A percentile compares a stretch with the other conserved stretches of the same genome.
Conservation (phyloP, 2,113 vertebrate genomes). For the Diphyllodes magnificus region DNA sequence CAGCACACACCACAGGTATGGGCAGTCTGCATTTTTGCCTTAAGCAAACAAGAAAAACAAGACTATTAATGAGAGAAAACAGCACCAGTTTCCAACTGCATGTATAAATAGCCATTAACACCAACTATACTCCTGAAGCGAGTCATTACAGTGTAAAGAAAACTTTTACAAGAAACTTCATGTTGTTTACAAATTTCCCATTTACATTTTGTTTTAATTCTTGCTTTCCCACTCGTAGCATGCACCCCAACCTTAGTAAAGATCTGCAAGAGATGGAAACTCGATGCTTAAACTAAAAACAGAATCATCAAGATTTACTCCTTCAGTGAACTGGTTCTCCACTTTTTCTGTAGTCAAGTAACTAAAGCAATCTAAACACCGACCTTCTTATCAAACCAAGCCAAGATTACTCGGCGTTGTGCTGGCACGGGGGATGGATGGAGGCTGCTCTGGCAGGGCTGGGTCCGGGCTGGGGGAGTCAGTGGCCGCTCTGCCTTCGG, state of each 20-base stretch:
- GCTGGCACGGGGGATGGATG: background rate
- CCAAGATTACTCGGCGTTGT: background rate
- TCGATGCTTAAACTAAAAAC: background rate
- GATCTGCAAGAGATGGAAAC: background rate
- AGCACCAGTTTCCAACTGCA: conserved; percentile 43
- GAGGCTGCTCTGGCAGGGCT: background rate
- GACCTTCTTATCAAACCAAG: background rate
- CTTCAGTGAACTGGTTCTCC: background rate
- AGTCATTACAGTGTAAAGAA: background rate
- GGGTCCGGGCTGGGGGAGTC: background rate
- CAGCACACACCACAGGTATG: conserved; percentile 12
- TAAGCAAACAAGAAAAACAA: conserved; percentile 64
- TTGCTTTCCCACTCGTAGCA: background rate
- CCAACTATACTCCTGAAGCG: background rate
- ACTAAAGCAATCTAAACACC: background rate
- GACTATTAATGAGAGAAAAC: conserved; percentile 52
- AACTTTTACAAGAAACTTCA: conserved; percentile 19
- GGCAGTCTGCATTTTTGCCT: conserved; percentile 60
- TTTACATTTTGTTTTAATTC: background rate
- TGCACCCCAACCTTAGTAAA: fast-evolving
- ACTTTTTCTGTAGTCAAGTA: background rate
- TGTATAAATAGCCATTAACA: conserved; percentile 42
- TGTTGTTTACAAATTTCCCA: background rate
- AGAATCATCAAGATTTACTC: background rate
- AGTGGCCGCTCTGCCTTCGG: background rate